Base-by-base conservation (phyloP, 2,113 vertebrate genomes). In the Pica pica region DNA sequence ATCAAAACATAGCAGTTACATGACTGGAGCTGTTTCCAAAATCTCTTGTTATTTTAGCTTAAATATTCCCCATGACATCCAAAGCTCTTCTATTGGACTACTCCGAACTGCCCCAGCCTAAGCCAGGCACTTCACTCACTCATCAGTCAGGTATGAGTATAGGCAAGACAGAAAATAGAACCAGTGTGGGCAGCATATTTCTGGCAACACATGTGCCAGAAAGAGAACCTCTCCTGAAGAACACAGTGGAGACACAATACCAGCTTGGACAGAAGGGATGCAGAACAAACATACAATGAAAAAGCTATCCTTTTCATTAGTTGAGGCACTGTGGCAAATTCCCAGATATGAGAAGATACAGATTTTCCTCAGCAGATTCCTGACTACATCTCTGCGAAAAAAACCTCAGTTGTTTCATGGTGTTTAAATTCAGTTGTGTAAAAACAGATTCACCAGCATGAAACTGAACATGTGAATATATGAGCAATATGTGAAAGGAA, bases 301-400 rank as follows among this genome's bases (percentile, higher is more conserved):
- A 67, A 73, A 30, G 2, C 7, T 50, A 18, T 47, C 12, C 2
- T 2, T 75, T 67, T 81, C 17, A n/a, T 46, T 49, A 42, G 26
- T 0, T 71, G 31, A 52, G 11, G 13, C 30, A 52, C 4, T 74
- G 31, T 8, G 3, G 5, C 3, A 35, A 1, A 3, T 56, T 71
- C 5, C 8, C 14, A 65, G 9, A 10, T 60, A 64, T 21, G 5
- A 79, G 19, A 41, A 76, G 14, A 64, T 30, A 30, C 5, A 65
- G 44, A 47, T 60, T 73, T 21, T 73, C 19, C 39, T 49, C 33
- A 75, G 23, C 8, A 70, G 28, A 67, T 44, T 82, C 28, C 52
- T 67, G 16, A 61, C 31, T 81, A 24, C 3, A 18, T 27, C 5
- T 35, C 33, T 61, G 39, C 23, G 22, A 11, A 33, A 42, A 69